Percentiles rank a stretch among this genome's conserved stretches.
Conservation (phyloP, 2,113 vertebrate genomes). For the Aramus guarauna region DNA sequence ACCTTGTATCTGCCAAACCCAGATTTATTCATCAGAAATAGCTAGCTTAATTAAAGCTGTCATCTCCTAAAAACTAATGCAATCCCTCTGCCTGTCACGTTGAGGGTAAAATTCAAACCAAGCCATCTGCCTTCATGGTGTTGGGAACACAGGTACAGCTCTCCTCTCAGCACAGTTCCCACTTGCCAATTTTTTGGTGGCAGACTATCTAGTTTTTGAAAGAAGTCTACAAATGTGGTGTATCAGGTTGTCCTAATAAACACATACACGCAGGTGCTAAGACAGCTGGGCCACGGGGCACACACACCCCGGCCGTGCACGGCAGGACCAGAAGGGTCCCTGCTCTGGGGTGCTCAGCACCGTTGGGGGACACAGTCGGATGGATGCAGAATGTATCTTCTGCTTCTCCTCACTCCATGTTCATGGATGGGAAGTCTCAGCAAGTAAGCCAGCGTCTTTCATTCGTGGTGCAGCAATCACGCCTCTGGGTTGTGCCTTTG, state of each 20-base stretch:
- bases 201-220: background rate
- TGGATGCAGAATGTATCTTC: background rate
- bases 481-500: background rate
- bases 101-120: background rate
- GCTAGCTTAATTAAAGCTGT: background rate
- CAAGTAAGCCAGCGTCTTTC: background rate
- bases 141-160: background rate
- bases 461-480: background rate
- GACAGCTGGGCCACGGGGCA: background rate
- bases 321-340: background rate
- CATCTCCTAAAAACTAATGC: background rate
- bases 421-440: fast-evolving
- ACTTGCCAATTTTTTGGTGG: background rate
- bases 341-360: fast-evolving
- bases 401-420: background rate
- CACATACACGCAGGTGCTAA: fast-evolving
- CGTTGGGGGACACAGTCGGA: background rate
- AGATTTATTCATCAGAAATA: background rate
- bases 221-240: background rate
- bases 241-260: background rate
- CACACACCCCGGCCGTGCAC: fast-evolving
- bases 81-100: background rate
- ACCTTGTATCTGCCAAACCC: background rate
- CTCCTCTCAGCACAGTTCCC: background rate
- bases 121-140: background rate